Conservation (phyloP, 2,797 vertebrate genomes). For the Myotis daubentonii region DNA sequence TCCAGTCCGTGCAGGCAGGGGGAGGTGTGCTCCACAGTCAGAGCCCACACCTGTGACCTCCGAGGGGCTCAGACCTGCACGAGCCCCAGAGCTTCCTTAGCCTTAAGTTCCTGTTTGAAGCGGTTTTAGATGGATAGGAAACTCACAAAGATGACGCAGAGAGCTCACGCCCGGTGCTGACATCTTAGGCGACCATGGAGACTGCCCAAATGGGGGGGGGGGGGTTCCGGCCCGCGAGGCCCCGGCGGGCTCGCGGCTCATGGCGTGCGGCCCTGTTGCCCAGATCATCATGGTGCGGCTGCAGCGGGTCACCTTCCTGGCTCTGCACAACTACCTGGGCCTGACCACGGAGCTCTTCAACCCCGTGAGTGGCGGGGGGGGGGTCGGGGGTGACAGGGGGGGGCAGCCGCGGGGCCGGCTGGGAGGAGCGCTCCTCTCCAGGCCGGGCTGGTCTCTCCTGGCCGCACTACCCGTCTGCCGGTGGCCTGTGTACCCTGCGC, state of each 20-base stretch:
- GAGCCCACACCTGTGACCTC: background rate
- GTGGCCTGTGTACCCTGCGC: accelerated
- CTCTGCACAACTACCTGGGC: conserved; percentile 96
- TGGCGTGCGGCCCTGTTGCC: background rate
- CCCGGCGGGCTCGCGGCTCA: accelerated
- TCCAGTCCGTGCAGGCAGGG: background rate
- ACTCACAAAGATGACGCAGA: background rate
- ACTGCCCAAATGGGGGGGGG: background rate
- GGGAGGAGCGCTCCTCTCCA: background rate
- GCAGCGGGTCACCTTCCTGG: conserved; percentile 96
- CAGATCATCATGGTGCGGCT: conserved; percentile 98
- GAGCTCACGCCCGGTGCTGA: accelerated
- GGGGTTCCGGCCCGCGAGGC: accelerated
- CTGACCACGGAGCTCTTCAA: conserved; percentile 97
- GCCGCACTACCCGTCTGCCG: background rate
- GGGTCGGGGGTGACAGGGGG: accelerated
- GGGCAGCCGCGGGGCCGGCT: background rate
- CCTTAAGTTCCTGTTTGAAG: background rate
- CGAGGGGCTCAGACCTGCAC: background rate
- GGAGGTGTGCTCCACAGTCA: no score
- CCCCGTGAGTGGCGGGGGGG: conserved; percentile 84
- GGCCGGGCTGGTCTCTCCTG: background rate
- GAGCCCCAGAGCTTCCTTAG: background rate
- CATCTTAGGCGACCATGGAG: accelerated
- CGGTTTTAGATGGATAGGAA: background rate